Conservation (phyloP, 2,888 invertebrate genomes). For the Xylocampa areola region DNA sequence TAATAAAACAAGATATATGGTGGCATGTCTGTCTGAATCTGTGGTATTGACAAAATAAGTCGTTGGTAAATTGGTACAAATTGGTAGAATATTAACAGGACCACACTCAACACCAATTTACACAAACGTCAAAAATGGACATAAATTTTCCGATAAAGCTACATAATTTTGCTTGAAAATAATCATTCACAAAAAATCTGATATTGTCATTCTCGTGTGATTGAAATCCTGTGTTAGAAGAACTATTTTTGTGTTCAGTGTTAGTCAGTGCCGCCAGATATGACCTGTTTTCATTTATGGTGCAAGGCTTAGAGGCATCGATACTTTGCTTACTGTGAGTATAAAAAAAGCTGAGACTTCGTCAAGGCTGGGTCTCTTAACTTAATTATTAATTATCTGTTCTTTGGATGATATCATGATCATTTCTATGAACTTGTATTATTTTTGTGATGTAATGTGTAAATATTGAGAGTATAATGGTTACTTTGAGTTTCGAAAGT, state of each 20-base stretch:
- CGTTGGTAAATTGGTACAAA: not conserved
- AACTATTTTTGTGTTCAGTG: constrained; percentile 61
- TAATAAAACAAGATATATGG: too few relatives aligned
- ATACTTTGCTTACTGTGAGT: constrained; percentile 58
- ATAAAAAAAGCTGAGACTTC: constrained; percentile 58
- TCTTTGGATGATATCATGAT: constrained; percentile 82
- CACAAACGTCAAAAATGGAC: constrained; percentile 77
- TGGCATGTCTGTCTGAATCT: too few relatives aligned
- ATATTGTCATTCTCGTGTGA: constrained; percentile 58
- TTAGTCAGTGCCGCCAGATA: constrained; percentile 58
- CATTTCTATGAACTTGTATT: constrained; percentile 72
- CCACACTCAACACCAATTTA: constrained; percentile 40
- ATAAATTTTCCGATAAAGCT: constrained; percentile 66
- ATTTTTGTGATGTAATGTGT: constrained; percentile 63
- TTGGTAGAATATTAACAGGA: constrained; percentile 9
- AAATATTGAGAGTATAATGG: constrained; percentile 59
- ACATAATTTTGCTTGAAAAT: constrained; percentile 76
- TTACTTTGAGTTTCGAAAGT: constrained; percentile 70
- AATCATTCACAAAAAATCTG: constrained; percentile 61
- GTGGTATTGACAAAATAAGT: too few relatives aligned
- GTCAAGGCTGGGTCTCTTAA: constrained; percentile 63
- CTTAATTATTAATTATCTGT: constrained; percentile 73
- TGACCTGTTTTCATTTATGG: constrained; percentile 63
- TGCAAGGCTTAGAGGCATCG: constrained; percentile 54
- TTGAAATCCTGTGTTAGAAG: constrained; percentile 60